A percentile compares a stretch with the other conserved stretches of the same genome.
Conservation (phyloP, 2,797 vertebrate species). For the Cheirogaleus major region DNA sequence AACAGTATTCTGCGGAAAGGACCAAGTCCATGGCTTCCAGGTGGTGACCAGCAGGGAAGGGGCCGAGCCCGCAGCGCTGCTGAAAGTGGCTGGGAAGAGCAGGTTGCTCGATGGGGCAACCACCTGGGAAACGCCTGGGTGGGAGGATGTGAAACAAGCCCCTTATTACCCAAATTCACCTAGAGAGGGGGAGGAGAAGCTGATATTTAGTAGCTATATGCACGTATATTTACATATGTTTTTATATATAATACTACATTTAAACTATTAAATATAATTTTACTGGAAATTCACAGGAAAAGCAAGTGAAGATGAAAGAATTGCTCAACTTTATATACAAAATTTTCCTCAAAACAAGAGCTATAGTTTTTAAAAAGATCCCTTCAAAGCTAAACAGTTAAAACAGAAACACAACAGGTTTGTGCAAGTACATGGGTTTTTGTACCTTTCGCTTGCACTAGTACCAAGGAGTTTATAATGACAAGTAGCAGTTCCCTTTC, state of each 20-base stretch:
- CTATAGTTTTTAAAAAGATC: not conserved
- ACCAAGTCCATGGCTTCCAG: not conserved
- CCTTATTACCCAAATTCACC: not conserved
- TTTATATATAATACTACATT: not conserved
- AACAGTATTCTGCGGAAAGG: not conserved
- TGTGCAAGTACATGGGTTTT: not conserved
- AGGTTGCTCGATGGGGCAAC: not conserved
- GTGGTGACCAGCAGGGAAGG: not conserved
- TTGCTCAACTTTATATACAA: not conserved
- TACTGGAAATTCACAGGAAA: not conserved
- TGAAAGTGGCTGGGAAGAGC: not conserved
- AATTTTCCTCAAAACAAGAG: not conserved
- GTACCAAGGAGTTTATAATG: not conserved
- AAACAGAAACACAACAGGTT: not conserved
- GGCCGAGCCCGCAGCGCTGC: not conserved
- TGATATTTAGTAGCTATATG: not conserved
- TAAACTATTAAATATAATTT: not conserved
- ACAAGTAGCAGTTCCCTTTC: not conserved
- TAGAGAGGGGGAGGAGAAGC: not conserved
- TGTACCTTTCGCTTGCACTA: not conserved
- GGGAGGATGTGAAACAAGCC: not conserved
- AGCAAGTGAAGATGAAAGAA: not conserved
- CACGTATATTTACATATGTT: not conserved
- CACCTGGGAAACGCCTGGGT: too few relatives aligned
- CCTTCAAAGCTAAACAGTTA: not conserved